Base-by-base conservation (phyloP, 1,140 invertebrate genomes). In the Drosophila sulfurigaster region DNA sequence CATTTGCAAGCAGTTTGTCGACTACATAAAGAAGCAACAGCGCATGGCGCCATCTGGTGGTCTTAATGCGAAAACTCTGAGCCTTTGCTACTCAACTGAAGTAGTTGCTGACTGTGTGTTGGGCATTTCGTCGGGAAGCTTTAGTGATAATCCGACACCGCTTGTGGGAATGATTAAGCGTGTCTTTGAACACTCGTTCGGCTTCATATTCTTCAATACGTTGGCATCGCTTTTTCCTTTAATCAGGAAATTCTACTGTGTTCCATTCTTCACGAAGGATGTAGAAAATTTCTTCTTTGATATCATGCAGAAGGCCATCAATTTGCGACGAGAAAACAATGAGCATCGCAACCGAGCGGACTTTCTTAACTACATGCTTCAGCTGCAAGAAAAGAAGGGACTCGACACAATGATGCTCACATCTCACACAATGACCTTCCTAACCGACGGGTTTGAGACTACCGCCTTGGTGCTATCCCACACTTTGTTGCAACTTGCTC, bases 41-140 rank as follows among this genome's bases (percentile, higher is more conserved):
- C 51, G 35, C 5, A 76, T 85, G 68, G 75, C 75, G 10, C n/a
- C 60, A 45, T n/a, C 63, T 1, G 56, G 57, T 13, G 78, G 79
- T 1, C 1, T 87, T 4, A 46, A 83, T 67, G 49, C 67, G 0
- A 88, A 78, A 56, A 20, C 58, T 0, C 28, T 91, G 0, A 92
- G 88, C n/a, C 65, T 81, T 0, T 86, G 88, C 75, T 94, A 85
- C 71, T 94, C 93, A 1, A 93, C 91, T 0, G 93, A 94, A 51
- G 91, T 94, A 1, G 93, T 94, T 0, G 92, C 93, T 0, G 92
- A 87, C 62, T 92, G 92, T 15, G 93, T 92, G 0, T 91, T 94
- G 59, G 93, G 93, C 0, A 80, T 94, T 2, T 91, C 93, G 5
- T 87, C 89, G 0, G 79, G 82, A 64, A 85, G 80, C 81, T 93